Evolutionary conservation across 2,888 invertebrate genomes (phyloP), one percentile per base, ranked within the genome.

Genomic region (Proisotoma minuta): DNA sequence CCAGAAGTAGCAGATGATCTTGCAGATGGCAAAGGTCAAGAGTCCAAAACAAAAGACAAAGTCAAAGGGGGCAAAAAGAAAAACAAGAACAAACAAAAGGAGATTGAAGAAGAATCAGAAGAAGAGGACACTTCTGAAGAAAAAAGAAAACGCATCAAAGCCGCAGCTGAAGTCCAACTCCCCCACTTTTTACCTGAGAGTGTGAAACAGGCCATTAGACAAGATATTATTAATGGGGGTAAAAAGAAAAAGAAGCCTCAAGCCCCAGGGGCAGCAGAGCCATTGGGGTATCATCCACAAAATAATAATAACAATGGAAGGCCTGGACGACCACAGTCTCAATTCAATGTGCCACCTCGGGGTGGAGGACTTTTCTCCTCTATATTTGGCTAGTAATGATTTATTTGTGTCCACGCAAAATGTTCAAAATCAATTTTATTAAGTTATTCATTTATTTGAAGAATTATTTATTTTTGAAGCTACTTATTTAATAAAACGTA

Each of bases 181-280:
- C 65, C 65, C 3, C 59, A 61, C n/a, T 51, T 18, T 26, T 22
- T 65, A 15, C 61, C 65, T 2, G 43, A 53, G 1, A 50, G 59
- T 22, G 59, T 65, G 34, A 65, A 34, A 29, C 49, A 65, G n/a
- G 40, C 50, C 1, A 65, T 65, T 61, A 52, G 60, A 18, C 56
- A 65, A 43, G 59, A 61, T 3, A n/a, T 47, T 22, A 5, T 10
- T 15, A 54, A 10, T 22, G 39, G 39, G 22, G 54, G 54, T 8
- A 34, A 10, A 8, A 60, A 61, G 39, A 61, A 26, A 40, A 34
- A 34, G 15, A 34, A 15, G 34, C 8, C 8, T n/a, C 47, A 20
- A 15, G 18, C 56, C 20, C 43, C 27, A 48, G 52, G 43, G 1
- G 26, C 39, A 15, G 57, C 28, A 20, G 63, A 47, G 5, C 48